Evolutionary conservation across 2,797 vertebrate genomes (phyloP).

Genomic region (Falco berigora): DNA sequence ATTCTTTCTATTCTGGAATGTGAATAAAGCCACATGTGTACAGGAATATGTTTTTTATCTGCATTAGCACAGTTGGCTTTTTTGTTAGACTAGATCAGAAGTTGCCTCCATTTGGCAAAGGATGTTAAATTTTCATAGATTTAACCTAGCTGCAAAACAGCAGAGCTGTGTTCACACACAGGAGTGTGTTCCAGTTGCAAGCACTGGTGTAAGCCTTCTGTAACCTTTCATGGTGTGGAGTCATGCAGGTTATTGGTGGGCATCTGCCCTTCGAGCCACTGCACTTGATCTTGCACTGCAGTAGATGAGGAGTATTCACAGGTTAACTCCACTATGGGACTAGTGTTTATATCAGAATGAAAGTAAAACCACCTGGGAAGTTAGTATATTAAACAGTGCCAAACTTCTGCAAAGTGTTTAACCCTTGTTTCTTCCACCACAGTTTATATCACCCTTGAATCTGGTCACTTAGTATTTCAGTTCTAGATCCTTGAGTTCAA

Average conservation of each 20-base stretch:
- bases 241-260: not conserved
- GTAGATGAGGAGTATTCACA: not conserved
- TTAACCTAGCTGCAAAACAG: not conserved
- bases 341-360: not conserved
- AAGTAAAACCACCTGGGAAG: not conserved
- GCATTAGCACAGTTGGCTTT: not conserved
- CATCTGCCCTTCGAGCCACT: not conserved
- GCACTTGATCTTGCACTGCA: not conserved
- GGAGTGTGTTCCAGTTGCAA: fast-evolving
- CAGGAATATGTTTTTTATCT: not conserved
- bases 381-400: not conserved
- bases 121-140: not conserved
- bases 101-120: not conserved
- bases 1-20: not conserved
- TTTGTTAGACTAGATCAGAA: not conserved
- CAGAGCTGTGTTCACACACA: not conserved
- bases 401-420: not conserved
- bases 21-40: fast-evolving
- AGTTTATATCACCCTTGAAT: not conserved
- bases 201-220: not conserved
- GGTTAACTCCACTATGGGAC: not conserved
- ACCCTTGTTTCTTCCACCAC: not conserved
- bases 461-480: not conserved
- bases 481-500: not conserved
- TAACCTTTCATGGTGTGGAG: not conserved